Evolutionary conservation across 2,888 invertebrate genomes (phyloP).

Genomic region (Cactoblastis cactorum): DNA sequence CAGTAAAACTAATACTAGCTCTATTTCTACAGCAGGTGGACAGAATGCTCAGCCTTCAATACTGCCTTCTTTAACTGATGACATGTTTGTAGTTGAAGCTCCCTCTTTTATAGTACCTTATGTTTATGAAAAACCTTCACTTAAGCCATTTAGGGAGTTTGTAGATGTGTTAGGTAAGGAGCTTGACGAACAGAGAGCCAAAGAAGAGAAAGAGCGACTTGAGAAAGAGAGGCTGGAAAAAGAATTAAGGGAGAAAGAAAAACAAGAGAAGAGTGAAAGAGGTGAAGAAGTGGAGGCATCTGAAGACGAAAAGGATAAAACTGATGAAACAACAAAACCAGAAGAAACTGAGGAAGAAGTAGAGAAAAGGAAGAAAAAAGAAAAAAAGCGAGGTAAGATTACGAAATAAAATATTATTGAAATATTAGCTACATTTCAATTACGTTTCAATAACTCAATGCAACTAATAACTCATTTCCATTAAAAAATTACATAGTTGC

Average conservation of each 20-base stretch:
- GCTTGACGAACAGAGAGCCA: slow-evolving; percentile 80
- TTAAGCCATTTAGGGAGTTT: slow-evolving; percentile 87
- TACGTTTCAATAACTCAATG: too few species aligned
- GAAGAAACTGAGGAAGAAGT: slow-evolving; percentile 44
- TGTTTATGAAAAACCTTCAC: slow-evolving; percentile 93
- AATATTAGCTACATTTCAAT: too few species aligned
- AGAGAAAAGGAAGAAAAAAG: slow-evolving; percentile 49
- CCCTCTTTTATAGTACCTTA: slow-evolving; percentile 96
- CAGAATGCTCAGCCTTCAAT: slow-evolving; percentile 80
- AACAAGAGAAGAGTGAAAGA: slow-evolving; percentile 42
- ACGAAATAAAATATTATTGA: background rate
- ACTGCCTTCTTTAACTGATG: slow-evolving; percentile 91
- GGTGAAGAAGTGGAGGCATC: slow-evolving; percentile 46
- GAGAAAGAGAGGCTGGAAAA: slow-evolving; percentile 50
- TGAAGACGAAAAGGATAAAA: slow-evolving; percentile 28
- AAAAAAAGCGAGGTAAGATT: slow-evolving; percentile 43
- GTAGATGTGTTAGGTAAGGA: slow-evolving; percentile 82
- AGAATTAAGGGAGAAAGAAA: slow-evolving; percentile 38
- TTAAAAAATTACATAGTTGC: too few species aligned
- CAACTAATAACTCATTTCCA: too few species aligned
- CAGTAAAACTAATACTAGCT: slow-evolving; percentile 28
- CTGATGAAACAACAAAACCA: slow-evolving; percentile 33
- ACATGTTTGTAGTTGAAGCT: slow-evolving; percentile 95
- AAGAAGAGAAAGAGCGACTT: slow-evolving; percentile 67
- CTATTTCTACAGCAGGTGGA: slow-evolving; percentile 31